A percentile compares a stretch with the other conserved stretches of the same genome.
These are phyloP conservation scores for Solenopsis fugax DNA, from an alignment of 1,140 invertebrate genomes.

Conservation along the genomic window DNA sequence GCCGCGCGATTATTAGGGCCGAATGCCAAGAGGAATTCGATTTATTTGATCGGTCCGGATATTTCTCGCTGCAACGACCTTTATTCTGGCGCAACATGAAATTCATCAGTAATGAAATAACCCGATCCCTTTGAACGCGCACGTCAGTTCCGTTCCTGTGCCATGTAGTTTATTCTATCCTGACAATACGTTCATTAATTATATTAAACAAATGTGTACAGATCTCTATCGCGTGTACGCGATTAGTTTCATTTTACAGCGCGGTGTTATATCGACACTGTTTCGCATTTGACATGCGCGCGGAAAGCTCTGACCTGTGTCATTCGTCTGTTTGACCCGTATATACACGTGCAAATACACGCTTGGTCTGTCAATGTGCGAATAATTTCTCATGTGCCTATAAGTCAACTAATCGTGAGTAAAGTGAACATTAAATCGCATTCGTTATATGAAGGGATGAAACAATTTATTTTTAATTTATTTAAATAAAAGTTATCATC, in stretches of 20 bases:
- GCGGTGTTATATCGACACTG: not conserved
- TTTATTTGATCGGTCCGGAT: conserved; percentile 50
- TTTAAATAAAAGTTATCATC: not conserved
- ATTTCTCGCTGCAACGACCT: not conserved
- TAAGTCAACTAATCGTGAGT: conserved; percentile 14
- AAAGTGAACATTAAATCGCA: conserved; percentile 19
- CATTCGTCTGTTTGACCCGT: conserved; percentile 13
- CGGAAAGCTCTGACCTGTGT: conserved; percentile 22
- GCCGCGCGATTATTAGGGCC: conserved; percentile 36
- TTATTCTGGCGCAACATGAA: conserved; percentile 24
- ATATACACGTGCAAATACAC: conserved; percentile 15
- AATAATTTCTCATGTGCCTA: conserved; percentile 18
- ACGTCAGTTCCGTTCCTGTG: conserved; percentile 1
- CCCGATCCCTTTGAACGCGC: conserved; percentile 53
- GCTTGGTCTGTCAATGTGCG: not conserved
- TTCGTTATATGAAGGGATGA: not conserved
- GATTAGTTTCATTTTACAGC: conserved; percentile 66
- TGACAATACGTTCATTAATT: conserved; percentile 68
- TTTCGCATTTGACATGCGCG: conserved; percentile 58
- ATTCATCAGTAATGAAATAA: conserved; percentile 73
- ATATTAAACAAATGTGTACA: conserved; percentile 67
- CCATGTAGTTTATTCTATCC: conserved; percentile 60
- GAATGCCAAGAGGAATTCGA: conserved; percentile 31
- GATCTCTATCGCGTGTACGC: conserved; percentile 33
- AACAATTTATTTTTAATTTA: conserved; percentile 1